Base-by-base conservation (phyloP, 2,888 invertebrate species). In the Rhyacophila evoluta region DNA sequence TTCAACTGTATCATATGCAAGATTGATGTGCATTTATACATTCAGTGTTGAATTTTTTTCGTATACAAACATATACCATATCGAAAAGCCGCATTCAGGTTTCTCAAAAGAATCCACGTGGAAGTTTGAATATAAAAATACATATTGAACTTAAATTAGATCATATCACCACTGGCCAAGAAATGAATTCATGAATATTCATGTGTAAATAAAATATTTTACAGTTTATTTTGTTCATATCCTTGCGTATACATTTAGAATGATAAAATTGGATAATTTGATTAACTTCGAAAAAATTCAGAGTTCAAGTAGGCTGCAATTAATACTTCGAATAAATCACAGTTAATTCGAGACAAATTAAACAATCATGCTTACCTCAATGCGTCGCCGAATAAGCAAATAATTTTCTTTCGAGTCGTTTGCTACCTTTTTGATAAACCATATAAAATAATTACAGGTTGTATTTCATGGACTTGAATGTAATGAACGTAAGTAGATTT, bases 401-500 rank as follows among this genome's bases (percentile, higher is more conserved):
- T 55, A 19, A 25, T 25, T 55, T 55, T 55, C 19, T 19, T 55
- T 55, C 19, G 55, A 6, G 55, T 10, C 19, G 8, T 55, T 55
- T 25, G 36, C 36, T 37, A 19, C 33, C 37, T 36, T 72, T 25
- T 55, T 72, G n/a, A 72, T 72, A 71, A 36, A 19, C 55, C 19
- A 55, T 55, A 10, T 39, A 39, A n/a, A n/a, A 72, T 72, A 27
- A 72, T 39, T 69, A 29, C n/a, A 28, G 39, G 19, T 39, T 29
- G 39, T 27, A 39, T 72, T 72, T 38, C 25, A 11, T 29, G 72
- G 38, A 39, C 39, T 39, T 25, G 38, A 29, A 72, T 39, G 39
- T 72, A 72, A 72, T 39, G 72, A 72, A 39, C 38, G 72, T 27
- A 25, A 19, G 72, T 27, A 25, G 55, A 55, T 28, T 72, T 72